A percentile compares a stretch with the other conserved stretches of the same genome.
Evolutionary conservation across 2,113 vertebrate species (phyloP).

Genomic region (Alexandromys fortis): DNA sequence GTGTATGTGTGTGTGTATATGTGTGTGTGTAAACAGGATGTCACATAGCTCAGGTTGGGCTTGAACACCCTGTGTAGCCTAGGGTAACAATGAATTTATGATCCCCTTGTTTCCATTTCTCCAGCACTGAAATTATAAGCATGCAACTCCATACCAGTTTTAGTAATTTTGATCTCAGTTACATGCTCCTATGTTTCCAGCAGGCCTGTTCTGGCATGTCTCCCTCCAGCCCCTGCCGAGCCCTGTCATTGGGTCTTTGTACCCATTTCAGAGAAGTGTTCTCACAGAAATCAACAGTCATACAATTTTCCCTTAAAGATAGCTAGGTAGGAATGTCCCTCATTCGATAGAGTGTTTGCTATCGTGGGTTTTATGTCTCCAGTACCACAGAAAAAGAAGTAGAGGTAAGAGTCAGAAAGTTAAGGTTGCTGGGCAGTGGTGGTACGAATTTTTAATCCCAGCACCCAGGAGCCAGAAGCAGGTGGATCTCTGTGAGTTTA

Average conservation of each 20-base stretch:
- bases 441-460: neutral
- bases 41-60: neutral
- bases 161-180: neutral
- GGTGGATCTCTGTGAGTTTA: too few relatives aligned
- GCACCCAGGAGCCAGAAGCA: neutral
- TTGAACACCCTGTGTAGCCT: neutral
- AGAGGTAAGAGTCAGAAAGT: neutral
- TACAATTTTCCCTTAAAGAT: neutral
- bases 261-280: neutral
- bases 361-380: neutral
- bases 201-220: rapidly evolving
- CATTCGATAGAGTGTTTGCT: neutral
- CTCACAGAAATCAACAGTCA: neutral
- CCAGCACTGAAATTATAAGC: neutral
- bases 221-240: neutral
- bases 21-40: neutral
- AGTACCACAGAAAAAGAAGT: neutral
- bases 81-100: neutral
- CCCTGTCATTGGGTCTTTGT: neutral
- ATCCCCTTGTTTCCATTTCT: neutral
- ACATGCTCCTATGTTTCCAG: neutral
- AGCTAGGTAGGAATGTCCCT: neutral
- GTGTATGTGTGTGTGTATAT: neutral
- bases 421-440: neutral
- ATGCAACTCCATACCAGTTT: neutral